Conservation (phyloP, 2,888 invertebrate species). For the Pasiphila rectangulata region DNA sequence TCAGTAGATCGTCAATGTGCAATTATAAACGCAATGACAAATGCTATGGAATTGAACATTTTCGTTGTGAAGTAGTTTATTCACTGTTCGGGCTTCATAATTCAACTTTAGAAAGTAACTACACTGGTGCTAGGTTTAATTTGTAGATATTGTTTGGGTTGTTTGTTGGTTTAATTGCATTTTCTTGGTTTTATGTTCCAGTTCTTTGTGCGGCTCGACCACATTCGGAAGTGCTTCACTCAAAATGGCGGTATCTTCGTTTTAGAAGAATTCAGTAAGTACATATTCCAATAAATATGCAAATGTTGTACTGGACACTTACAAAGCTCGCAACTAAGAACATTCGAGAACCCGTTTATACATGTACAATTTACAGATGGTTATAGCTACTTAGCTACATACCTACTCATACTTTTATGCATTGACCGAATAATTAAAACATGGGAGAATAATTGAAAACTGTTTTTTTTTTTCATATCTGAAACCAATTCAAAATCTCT, state of each 20-base stretch:
- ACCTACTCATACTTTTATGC: neutral
- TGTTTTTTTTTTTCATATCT: no score
- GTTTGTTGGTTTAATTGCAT: slow-evolving; percentile 11
- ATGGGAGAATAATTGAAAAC: no score
- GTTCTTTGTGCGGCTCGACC: slow-evolving; percentile 99
- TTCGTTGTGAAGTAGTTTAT: neutral
- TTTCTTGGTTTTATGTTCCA: slow-evolving; percentile 84
- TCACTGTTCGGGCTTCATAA: neutral
- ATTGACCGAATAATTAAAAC: no score
- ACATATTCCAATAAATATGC: slow-evolving; percentile 7
- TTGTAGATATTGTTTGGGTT: neutral
- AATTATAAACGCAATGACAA: neutral
- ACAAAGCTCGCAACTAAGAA: no score
- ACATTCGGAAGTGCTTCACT: slow-evolving; percentile 99
- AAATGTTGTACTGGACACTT: no score
- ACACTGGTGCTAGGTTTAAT: neutral
- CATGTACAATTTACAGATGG: no score
- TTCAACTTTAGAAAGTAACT: neutral
- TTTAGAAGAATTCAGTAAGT: slow-evolving; percentile 99
- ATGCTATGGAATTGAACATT: neutral
- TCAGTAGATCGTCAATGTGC: neutral
- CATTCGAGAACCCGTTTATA: no score
- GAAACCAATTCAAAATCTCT: no score
- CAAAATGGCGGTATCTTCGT: slow-evolving; percentile 99
- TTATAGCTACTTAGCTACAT: no score